Base-by-base conservation (phyloP, 1,140 invertebrate species). In the Bombus turneri region DNA sequence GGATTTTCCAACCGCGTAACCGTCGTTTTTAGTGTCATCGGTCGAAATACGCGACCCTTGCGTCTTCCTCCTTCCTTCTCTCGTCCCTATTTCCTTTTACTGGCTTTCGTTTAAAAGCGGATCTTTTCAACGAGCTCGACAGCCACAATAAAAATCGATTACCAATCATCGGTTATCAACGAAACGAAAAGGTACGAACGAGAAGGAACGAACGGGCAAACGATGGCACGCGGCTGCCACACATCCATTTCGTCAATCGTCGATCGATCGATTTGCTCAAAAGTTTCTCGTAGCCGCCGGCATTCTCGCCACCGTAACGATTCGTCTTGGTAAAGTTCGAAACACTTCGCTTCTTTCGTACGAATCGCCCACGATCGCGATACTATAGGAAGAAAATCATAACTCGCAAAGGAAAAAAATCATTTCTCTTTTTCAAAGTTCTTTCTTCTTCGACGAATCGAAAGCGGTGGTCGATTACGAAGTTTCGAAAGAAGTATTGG, bases 1-100 rank as follows among this genome's bases (percentile, higher is more conserved):
- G 91, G 90, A 82, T 90, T 92, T 92, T 69, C 89, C 91, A 74
- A 89, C 41, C 87, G 84, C 87, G 87, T 92, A 92, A 92, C 89
- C 91, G 75, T 86, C 85, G 86, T 76, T 91, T 90, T 92, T 90
- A 90, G 90, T 86, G 81, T 79, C 77, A 76, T 41, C 57, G 74
- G 80, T 59, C 84, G 86, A 92, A 90, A 87, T 90, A 91, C 83
- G 34, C 66, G 41, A 53, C 59, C 62, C 43, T 62, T 34, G 66
- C 41, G 62, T 84, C 76, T 64, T 37, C 64, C 71, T 18, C 18
- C 15, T 31, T 39, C 34, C 47, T 57, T 25, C 34, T 25, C 25
- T 25, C 15, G 10, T 28, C 15, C 74, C 31, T 9, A 9, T 37
- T 75, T 34, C 18, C 66, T 68, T 10, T 37, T 22, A 9, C 22